phyloP scores from a whole-genome alignment of 2,888 invertebrate genomes.

The Thereva nobilitata region DNA sequence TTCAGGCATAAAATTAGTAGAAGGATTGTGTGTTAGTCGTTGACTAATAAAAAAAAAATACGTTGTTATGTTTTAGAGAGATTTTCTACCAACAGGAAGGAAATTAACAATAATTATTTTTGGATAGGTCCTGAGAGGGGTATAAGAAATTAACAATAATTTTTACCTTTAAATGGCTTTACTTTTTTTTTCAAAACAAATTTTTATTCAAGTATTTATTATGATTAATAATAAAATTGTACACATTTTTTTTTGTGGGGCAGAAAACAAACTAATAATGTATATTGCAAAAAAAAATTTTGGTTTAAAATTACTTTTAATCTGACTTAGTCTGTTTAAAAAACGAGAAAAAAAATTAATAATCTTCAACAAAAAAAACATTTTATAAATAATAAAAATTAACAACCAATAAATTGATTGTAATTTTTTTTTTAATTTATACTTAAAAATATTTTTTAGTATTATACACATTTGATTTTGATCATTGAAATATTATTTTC shows the following conservation, averaged over 20 bases:
- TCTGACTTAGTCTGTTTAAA: slow-evolving; percentile 11
- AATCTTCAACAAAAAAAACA: slow-evolving; percentile 7
- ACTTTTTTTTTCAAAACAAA: slow-evolving; percentile 25
- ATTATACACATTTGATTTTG: slow-evolving; percentile 5
- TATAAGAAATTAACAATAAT: too few relatives aligned
- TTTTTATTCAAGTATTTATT: slow-evolving; percentile 27
- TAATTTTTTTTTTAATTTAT: background rate
- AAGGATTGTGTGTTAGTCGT: too few relatives aligned
- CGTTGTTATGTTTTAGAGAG: too few relatives aligned
- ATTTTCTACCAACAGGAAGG: too few relatives aligned
- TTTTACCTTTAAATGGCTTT: background rate
- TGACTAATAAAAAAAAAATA: too few relatives aligned
- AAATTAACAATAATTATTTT: too few relatives aligned
- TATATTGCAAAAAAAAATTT: slow-evolving; percentile 18
- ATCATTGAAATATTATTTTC: background rate
- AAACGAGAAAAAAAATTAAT: slow-evolving; percentile 11
- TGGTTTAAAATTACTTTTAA: slow-evolving; percentile 3
- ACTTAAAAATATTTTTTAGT: background rate
- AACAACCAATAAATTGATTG: background rate
- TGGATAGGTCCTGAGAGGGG: too few relatives aligned
- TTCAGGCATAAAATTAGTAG: too few relatives aligned
- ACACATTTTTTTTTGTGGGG: slow-evolving; percentile 12
- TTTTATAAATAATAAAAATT: background rate
- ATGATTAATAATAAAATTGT: slow-evolving; percentile 15
- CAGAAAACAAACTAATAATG: background rate